Conservation (phyloP, 2,888 invertebrate genomes). For the Nemapogon koenigi region DNA sequence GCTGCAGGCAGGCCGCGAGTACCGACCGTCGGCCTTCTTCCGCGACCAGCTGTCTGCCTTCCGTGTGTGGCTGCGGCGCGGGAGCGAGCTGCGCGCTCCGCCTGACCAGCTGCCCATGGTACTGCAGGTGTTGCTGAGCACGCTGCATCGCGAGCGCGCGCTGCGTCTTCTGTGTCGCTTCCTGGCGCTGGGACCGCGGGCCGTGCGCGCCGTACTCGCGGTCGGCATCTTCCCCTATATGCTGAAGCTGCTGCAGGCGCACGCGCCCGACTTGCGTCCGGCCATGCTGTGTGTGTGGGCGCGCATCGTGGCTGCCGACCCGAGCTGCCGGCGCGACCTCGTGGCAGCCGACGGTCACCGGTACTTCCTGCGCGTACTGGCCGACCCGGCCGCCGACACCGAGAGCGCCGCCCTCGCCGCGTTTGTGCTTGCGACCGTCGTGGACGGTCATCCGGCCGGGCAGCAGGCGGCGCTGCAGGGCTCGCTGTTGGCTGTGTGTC, state of each 20-base stretch:
- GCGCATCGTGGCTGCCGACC: slow-evolving; percentile 95
- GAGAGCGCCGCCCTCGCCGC: slow-evolving; percentile 93
- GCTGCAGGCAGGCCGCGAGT: slow-evolving; percentile 69
- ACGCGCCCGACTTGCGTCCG: slow-evolving; percentile 89
- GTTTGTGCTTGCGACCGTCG: slow-evolving; percentile 93
- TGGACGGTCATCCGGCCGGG: slow-evolving; percentile 85
- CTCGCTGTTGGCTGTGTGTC: slow-evolving; percentile 87
- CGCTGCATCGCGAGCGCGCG: slow-evolving; percentile 89
- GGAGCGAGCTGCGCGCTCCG: slow-evolving; percentile 78
- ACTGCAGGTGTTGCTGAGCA: slow-evolving; percentile 80
- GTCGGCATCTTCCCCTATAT: slow-evolving; percentile 99
- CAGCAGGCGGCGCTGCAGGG: slow-evolving; percentile 88
- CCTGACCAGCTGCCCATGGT: slow-evolving; percentile 98
- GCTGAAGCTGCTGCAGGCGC: slow-evolving; percentile 93
- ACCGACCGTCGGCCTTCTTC: slow-evolving; percentile 89
- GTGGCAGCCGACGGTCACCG: slow-evolving; percentile 94
- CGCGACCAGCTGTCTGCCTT: slow-evolving; percentile 98
- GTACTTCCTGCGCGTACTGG: slow-evolving; percentile 91
- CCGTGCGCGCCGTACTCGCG: slow-evolving; percentile 92
- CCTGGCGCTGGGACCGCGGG: slow-evolving; percentile 94
- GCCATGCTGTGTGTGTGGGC: slow-evolving; percentile 99
- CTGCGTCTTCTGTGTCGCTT: slow-evolving; percentile 92
- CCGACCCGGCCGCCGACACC: slow-evolving; percentile 82
- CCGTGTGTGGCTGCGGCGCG: slow-evolving; percentile 90
- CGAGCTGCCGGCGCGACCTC: slow-evolving; percentile 92